Base-by-base conservation (phyloP, 2,113 vertebrate genomes). In the Patagioenas fasciata region DNA sequence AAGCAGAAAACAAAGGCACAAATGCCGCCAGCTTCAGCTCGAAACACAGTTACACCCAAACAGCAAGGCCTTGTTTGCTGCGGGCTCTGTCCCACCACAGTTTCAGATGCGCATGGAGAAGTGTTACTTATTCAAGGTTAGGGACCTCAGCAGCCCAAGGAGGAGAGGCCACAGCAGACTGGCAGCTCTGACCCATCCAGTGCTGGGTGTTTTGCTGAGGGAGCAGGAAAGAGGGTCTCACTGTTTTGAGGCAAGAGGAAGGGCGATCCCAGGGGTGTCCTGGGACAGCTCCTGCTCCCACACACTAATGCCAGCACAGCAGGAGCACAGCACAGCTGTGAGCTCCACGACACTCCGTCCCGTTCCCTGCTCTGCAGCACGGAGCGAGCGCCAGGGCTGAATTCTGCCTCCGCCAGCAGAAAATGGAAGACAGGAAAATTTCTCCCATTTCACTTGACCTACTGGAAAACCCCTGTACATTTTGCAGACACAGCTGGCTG, bases 31-130 rank as follows among this genome's bases (percentile, higher is more conserved):
- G 86, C 86, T 80, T 84, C 66, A 17, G 87, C 96, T 84, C 8
- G 36, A 84, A 95, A 94, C 80, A 95, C 74, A 89, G 94, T 87
- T 95, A 87, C 91, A 89, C 84, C 84, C 87, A 75, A 69, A 61
- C 61, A 87, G 93, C 86, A 13, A 26, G 57, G 80, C 94, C 91
- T 86, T 74, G 83, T 51, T 23, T 8, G 72, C 95, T 10, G 36
- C 3, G 0, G 40, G 91, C 58, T 51, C 85, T 1, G 0, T 77
- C 73, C 78, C 13, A 20, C 26, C 5, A 0, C 56, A 18, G 57
- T 79, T 84, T 32, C 57, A 21, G 5, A 14, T 2, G 65, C 18
- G 0, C 25, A 2, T 0, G 40, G 78, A 75, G 38, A 79, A 80
- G 42, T 0, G n/a, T 36, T 80, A 36, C 84, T 89, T 60, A 4